These are phyloP conservation scores for Eidolon dupreanum DNA, from an alignment of 2,797 vertebrate species.

Conservation along the genomic window DNA sequence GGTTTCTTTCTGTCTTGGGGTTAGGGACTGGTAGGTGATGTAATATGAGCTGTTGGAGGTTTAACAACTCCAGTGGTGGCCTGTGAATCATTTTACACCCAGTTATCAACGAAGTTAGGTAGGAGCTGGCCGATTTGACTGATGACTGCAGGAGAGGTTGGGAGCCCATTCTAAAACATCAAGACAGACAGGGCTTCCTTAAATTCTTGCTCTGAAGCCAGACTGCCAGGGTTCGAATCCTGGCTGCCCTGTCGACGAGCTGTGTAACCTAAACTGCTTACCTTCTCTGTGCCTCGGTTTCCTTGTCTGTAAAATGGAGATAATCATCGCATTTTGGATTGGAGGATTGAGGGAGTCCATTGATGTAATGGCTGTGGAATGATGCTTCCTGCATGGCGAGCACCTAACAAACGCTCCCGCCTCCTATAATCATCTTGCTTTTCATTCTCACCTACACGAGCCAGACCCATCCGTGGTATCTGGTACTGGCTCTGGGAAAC, in stretches of 20 bases:
- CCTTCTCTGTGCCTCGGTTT: not conserved
- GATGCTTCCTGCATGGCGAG: not conserved
- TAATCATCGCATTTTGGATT: too few relatives aligned
- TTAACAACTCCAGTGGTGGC: not conserved
- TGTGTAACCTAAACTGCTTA: not conserved
- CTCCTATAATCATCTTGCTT: not conserved
- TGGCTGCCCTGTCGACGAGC: not conserved
- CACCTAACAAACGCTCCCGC: not conserved
- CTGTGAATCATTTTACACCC: not conserved
- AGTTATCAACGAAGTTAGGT: not conserved
- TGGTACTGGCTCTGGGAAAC: not conserved
- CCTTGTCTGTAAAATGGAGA: not conserved
- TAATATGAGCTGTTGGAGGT: fast-evolving
- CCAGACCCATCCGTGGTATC: not conserved
- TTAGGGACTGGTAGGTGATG: not conserved
- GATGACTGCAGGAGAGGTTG: not conserved
- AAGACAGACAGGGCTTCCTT: not conserved
- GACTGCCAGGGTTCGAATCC: not conserved
- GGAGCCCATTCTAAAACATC: not conserved
- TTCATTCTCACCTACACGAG: not conserved
- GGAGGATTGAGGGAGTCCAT: not conserved
- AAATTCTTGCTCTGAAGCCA: not conserved
- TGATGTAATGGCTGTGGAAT: fast-evolving
- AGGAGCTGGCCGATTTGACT: not conserved
- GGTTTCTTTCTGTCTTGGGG: not conserved